Conservation (phyloP, 2,113 vertebrate genomes). For the Sebastes fasciatus region DNA sequence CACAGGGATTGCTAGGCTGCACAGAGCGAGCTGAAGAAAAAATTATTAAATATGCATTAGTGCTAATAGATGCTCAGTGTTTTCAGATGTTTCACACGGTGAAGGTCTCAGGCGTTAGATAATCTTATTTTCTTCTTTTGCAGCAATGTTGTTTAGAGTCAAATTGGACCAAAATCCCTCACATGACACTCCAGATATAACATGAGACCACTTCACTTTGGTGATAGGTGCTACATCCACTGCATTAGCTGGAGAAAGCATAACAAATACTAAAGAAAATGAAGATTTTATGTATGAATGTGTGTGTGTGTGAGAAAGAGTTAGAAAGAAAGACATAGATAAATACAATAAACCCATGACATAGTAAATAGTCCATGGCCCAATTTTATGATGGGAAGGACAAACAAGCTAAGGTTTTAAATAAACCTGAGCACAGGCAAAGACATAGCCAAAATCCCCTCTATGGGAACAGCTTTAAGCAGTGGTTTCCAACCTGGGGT, state of each 20-base stretch:
- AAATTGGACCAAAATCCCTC: conserved; percentile 21
- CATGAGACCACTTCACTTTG: background rate
- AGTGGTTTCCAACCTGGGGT: too few relatives aligned
- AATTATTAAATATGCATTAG: conserved; percentile 47
- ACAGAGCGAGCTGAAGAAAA: conserved; percentile 3
- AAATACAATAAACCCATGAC: conserved; percentile 11
- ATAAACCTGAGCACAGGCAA: conserved; percentile 15
- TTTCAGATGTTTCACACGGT: conserved; percentile 30
- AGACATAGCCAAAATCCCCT: background rate
- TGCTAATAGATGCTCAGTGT: conserved; percentile 36
- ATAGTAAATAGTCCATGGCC: conserved; percentile 16
- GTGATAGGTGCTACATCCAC: conserved; percentile 4
- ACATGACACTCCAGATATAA: conserved; percentile 11
- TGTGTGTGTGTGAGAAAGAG: too few relatives aligned
- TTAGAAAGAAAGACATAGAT: background rate
- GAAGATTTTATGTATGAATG: too few relatives aligned
- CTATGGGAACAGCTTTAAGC: conserved; percentile 4
- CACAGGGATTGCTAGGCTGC: conserved; percentile 13
- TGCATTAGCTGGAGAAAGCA: background rate
- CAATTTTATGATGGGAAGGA: background rate
- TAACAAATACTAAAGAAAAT: background rate
- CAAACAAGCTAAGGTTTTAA: conserved; percentile 22
- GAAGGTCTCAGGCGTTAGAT: conserved; percentile 33
- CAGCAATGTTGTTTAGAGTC: conserved; percentile 25
- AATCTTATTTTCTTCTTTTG: conserved; percentile 15